phyloP scores from a whole-genome alignment of 2,113 vertebrate genomes.

The Tautogolabrus adspersus region DNA sequence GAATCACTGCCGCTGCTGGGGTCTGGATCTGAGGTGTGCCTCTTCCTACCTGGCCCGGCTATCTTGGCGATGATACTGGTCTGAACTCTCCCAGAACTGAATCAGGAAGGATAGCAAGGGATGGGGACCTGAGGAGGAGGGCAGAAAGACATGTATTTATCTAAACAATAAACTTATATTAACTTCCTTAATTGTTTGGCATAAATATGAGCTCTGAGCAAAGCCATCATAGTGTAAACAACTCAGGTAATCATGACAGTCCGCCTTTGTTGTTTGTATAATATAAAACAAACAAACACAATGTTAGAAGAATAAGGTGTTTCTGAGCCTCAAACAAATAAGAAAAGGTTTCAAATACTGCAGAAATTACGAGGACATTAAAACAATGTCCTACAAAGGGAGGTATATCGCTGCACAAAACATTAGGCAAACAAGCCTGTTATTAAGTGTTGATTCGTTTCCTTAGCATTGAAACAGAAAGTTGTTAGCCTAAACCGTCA shows the following conservation, averaged over 20 bases:
- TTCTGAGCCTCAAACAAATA: not conserved
- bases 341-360: slow-evolving; percentile 10
- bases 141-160: not conserved
- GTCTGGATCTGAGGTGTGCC: slow-evolving; percentile 98
- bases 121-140: slow-evolving; percentile 40
- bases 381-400: not conserved
- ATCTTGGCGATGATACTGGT: slow-evolving; percentile 97
- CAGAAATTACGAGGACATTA: not conserved
- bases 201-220: not conserved
- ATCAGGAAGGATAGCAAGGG: slow-evolving; percentile 82
- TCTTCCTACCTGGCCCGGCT: slow-evolving; percentile 98
- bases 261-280: not conserved
- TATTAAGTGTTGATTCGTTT: slow-evolving; percentile 18
- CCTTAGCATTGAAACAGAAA: slow-evolving; percentile 45
- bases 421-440: not conserved
- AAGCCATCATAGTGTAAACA: not conserved
- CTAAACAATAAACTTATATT: not conserved
- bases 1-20: slow-evolving; percentile 90
- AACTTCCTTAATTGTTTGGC: not conserved
- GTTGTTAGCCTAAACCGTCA: slow-evolving; percentile 21
- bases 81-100: slow-evolving; percentile 90
- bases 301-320: not conserved
- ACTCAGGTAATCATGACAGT: not conserved
- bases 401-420: not conserved
- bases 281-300: not conserved